A percentile compares a stretch with the other conserved stretches of the same genome.
Conservation (phyloP, 1,140 invertebrate genomes). For the Artemia franciscana region DNA sequence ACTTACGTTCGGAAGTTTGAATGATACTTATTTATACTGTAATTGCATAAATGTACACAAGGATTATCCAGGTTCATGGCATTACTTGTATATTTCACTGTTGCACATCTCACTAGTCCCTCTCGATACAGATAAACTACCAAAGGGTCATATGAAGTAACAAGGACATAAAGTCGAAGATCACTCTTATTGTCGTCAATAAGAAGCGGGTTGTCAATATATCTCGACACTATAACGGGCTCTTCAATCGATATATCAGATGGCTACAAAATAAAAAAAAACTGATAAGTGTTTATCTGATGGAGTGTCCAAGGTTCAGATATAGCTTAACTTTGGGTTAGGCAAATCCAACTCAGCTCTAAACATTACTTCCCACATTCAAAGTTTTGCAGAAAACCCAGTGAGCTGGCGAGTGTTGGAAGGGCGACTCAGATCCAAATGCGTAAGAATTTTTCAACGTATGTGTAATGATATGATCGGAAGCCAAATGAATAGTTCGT, state of each 20-base stretch:
- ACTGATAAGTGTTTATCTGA: too few relatives aligned
- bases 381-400: too few relatives aligned
- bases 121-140: conserved; percentile 60
- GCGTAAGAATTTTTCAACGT: too few relatives aligned
- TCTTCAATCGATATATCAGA: conserved; percentile 76
- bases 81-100: conserved; percentile 56
- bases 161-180: conserved; percentile 54
- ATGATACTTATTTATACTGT: conserved; percentile 40
- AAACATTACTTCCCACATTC: too few relatives aligned
- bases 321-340: too few relatives aligned
- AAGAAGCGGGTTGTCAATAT: conserved; percentile 75
- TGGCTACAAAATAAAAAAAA: conserved; percentile 35
- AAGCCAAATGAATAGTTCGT: too few relatives aligned
- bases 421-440: too few relatives aligned
- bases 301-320: too few relatives aligned
- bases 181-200: conserved; percentile 78
- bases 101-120: conserved; percentile 49
- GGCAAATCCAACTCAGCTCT: too few relatives aligned
- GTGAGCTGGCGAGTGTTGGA: too few relatives aligned
- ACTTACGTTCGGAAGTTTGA: conserved; percentile 18
- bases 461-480: too few relatives aligned
- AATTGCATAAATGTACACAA: conserved; percentile 73
- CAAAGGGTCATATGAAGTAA: conserved; percentile 53
- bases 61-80: conserved; percentile 43
- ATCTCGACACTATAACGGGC: conserved; percentile 72